Percentiles rank a stretch among this genome's conserved stretches.
These are phyloP conservation scores for Delia radicum DNA, from an alignment of 1,140 invertebrate species.

Conservation along the genomic window DNA sequence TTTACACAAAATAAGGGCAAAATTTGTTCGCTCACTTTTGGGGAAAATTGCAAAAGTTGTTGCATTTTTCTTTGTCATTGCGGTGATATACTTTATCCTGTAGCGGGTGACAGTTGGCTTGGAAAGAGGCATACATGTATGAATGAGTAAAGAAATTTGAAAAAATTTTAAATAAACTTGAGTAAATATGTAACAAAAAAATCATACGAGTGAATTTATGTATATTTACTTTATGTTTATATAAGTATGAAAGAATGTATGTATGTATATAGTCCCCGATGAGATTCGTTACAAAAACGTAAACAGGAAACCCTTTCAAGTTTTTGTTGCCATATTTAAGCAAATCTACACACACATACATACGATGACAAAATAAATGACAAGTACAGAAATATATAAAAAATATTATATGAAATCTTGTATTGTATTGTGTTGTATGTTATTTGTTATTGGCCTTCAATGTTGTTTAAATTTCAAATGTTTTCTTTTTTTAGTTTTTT, in stretches of 20 bases:
- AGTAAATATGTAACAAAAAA: neutral
- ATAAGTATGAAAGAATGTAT: too few relatives aligned
- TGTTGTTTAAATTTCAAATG: neutral
- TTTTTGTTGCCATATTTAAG: neutral
- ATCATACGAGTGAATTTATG: neutral
- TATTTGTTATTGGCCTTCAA: constrained; percentile 4
- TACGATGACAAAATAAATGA: neutral
- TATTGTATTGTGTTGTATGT: neutral
- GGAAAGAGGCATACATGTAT: too few relatives aligned
- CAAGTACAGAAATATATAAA: neutral
- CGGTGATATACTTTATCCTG: too few relatives aligned
- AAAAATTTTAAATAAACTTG: neutral
- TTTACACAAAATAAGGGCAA: too few relatives aligned
- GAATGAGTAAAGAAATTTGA: neutral
- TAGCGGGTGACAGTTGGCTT: too few relatives aligned
- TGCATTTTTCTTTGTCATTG: neutral
- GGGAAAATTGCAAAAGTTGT: neutral
- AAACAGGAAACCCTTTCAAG: neutral
- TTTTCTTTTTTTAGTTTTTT: neutral
- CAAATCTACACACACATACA: neutral
- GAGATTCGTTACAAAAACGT: neutral
- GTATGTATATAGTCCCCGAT: neutral
- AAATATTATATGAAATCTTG: neutral
- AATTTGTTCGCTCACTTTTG: too few relatives aligned
- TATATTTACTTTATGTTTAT: too few relatives aligned